phyloP scores from a whole-genome alignment of 1,140 invertebrate genomes.

The Pogonomyrmex californicus region DNA sequence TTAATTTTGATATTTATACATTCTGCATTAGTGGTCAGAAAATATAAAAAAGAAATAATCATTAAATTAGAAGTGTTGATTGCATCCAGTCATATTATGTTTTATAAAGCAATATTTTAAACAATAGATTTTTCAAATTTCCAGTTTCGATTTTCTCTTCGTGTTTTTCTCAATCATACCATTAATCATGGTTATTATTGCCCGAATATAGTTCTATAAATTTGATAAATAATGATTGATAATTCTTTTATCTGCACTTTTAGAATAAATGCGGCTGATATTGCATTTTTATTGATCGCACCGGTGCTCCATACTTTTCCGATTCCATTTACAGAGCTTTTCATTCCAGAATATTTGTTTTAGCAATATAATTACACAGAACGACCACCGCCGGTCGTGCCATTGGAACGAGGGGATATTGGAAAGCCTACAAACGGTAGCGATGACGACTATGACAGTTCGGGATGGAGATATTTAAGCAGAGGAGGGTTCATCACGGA shows the following conservation, averaged over 20 bases:
- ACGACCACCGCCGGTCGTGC: constrained; percentile 51
- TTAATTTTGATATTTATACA: neutral
- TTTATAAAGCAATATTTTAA: neutral
- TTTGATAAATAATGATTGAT: constrained; percentile 20
- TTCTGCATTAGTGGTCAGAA: neutral
- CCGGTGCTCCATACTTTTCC: constrained; percentile 19
- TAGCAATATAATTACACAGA: constrained; percentile 68
- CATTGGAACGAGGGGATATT: constrained; percentile 70
- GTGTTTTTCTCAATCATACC: neutral
- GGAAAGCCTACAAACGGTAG: constrained; percentile 57
- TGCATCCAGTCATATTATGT: neutral
- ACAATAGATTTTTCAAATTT: constrained; percentile 34
- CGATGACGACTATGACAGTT: constrained; percentile 65
- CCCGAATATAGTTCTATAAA: neutral
- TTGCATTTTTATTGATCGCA: constrained; percentile 46
- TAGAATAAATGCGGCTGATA: neutral
- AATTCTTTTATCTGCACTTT: constrained; percentile 3
- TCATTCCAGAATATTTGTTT: constrained; percentile 47
- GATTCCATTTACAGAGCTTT: constrained; percentile 41
- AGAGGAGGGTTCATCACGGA: constrained; percentile 34
- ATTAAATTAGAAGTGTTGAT: neutral
- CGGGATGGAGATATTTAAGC: constrained; percentile 45
- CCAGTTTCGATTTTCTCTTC: neutral
- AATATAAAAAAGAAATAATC: neutral
- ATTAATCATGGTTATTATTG: constrained; percentile 15